Base-by-base conservation (phyloP, 35 echinoderm and acorn worm genomes). In the Apostichopus californicus region DNA sequence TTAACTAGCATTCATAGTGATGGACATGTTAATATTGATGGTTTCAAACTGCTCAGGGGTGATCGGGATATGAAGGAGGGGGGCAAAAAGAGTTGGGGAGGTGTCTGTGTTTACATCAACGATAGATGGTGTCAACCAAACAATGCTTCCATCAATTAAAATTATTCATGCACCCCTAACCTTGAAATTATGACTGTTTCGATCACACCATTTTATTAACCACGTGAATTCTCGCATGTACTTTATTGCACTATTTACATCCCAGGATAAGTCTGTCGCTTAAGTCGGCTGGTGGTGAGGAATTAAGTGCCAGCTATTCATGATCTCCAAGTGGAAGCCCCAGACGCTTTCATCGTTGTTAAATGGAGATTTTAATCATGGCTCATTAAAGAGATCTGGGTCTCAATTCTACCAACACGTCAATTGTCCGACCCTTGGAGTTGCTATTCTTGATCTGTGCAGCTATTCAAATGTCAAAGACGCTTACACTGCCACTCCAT, bases 51-150 rank as follows among this genome's bases (percentile, higher is more conserved):
- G 17, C 23, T 92, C 25, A 66, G 91, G 28, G 26, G 60, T n/a
- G 80, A 92, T 54, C 6, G 90, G 52, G 56, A 63, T 15, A 21
- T 8, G n/a, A 56, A 71, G 11, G 7, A 13, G 1, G 9, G 18
- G 15, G 58, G 86, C 8, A 88, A 88, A 53, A 75, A 86, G 23
- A 65, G 6, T 63, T 77, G 90, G 63, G 81, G 55, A 21, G 86
- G 86, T 14, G 86, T 89, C 26, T 89, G 86, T 75, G 86, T 89
- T 5, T 34, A 65, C 55, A 57, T 89, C 63, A 89, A 89, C 20
- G 15, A 77, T 6, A 89, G 17, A 54, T 89, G 87, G 87, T 89
- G 87, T 72, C 87, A 89, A 54, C 86, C 86, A 26, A 88, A 73
- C 24, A 89, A 89, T 89, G 24, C 23, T 55, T 55, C 17, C 21